Conservation (phyloP, 2,113 vertebrate species). For the Herpailurus yagouaroundi region DNA sequence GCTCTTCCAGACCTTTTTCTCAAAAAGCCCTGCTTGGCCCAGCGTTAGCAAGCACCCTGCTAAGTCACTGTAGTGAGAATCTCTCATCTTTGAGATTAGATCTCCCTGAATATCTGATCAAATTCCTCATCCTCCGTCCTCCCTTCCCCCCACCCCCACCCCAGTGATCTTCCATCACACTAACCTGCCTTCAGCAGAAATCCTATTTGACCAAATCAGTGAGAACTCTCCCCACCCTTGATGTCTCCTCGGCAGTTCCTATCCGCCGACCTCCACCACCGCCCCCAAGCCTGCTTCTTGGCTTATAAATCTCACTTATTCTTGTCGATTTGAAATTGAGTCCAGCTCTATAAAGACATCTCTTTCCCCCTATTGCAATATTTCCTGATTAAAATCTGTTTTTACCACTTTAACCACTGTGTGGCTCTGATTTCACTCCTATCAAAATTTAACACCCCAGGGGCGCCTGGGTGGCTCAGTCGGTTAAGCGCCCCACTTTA, state of each 20-base stretch:
- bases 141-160: too few relatives aligned
- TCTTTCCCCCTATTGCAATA: background rate
- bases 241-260: background rate
- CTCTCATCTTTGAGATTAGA: background rate
- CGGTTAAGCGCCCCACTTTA: too few relatives aligned
- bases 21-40: background rate
- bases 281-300: background rate
- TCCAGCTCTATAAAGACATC: background rate
- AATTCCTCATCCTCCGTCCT: background rate
- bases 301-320: background rate
- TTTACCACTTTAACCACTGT: background rate
- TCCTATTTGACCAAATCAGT: background rate
- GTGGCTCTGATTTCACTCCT: background rate
- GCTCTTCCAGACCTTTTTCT: background rate
- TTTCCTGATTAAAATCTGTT: background rate
- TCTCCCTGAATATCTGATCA: background rate
- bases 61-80: background rate
- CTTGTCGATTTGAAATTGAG: background rate
- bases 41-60: background rate
- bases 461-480: too few relatives aligned
- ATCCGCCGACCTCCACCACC: background rate
- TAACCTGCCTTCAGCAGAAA: background rate
- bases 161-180: background rate
- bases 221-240: background rate
- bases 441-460: background rate